Conservation (phyloP, 2,113 vertebrate species). For the Chaenogobius annularis region DNA sequence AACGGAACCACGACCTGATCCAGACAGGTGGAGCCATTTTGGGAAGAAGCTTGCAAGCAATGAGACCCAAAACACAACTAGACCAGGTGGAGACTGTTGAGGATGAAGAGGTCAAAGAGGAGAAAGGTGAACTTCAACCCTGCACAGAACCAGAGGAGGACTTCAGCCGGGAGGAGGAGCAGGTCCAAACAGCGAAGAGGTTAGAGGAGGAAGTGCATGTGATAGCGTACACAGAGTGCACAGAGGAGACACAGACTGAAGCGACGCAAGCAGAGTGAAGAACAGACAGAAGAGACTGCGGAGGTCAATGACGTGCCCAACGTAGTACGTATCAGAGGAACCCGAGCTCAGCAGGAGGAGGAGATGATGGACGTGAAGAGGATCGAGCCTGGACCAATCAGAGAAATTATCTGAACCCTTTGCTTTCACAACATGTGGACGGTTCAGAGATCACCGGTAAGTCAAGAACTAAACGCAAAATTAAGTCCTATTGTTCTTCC, state of each 20-base stretch:
- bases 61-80: background rate
- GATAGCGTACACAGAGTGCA: background rate
- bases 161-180: conserved; percentile 17
- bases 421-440: conserved; percentile 50
- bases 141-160: conserved; percentile 11
- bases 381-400: conserved; percentile 43
- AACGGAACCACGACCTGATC: conserved; percentile 9
- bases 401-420: conserved; percentile 28
- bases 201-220: conserved; percentile 16
- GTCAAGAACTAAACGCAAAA: no score
- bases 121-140: background rate
- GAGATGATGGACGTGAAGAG: conserved; percentile 29
- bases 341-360: conserved; percentile 38
- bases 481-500: background rate
- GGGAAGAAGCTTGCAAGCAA: background rate
- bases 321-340: conserved; percentile 27
- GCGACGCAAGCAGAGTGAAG: conserved; percentile 3
- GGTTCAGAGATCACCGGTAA: conserved; percentile 48
- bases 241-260: background rate
- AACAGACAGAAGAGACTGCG: conserved; percentile 19
- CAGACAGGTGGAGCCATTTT: conserved; percentile 3
- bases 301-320: conserved; percentile 16
- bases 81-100: conserved; percentile 15
- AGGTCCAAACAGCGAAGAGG: background rate
- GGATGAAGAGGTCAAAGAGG: background rate